These are phyloP conservation scores for Sphaerophoria taeniata DNA, from an alignment of 2,888 invertebrate genomes.

Conservation along the genomic window DNA sequence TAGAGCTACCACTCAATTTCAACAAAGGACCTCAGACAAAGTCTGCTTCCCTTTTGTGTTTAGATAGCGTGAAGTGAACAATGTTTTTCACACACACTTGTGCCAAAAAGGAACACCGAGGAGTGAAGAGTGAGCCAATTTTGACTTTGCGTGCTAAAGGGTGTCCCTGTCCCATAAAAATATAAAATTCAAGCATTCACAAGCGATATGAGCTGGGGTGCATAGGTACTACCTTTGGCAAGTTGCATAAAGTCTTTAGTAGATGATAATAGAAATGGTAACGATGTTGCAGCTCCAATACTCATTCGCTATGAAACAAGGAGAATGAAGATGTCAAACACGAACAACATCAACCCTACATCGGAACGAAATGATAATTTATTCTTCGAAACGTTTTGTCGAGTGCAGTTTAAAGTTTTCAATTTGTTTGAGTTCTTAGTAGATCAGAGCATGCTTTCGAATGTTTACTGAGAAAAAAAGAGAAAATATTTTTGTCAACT, in stretches of 20 bases:
- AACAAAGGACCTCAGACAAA: slow-evolving; percentile 31
- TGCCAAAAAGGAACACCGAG: background rate
- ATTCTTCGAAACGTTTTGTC: slow-evolving; percentile 16
- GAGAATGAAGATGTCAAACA: slow-evolving; percentile 19
- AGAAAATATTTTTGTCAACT: slow-evolving; percentile 57
- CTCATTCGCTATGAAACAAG: slow-evolving; percentile 10
- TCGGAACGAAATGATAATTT: slow-evolving; percentile 17
- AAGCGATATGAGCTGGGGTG: slow-evolving; percentile 1
- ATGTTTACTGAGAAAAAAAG: slow-evolving; percentile 18
- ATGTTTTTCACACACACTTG: slow-evolving; percentile 26
- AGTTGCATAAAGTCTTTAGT: slow-evolving; percentile 57
- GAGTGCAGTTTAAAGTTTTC: slow-evolving; percentile 5
- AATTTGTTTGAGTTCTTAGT: background rate
- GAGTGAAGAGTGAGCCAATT: background rate
- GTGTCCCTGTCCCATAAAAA: slow-evolving; percentile 32
- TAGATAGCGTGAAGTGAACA: slow-evolving; percentile 40
- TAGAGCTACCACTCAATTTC: slow-evolving; percentile 10
- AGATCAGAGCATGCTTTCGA: background rate
- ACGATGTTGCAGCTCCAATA: background rate
- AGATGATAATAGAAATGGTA: slow-evolving; percentile 25
- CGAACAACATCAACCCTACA: background rate
- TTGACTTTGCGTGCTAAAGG: slow-evolving; percentile 40
- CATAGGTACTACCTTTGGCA: slow-evolving; percentile 20
- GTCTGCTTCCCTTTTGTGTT: slow-evolving; percentile 9
- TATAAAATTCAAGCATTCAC: slow-evolving; percentile 50